phyloP scores from a whole-genome alignment of 92 coral and sea anemone genomes.

The Hydrozoanthus gracilis region DNA sequence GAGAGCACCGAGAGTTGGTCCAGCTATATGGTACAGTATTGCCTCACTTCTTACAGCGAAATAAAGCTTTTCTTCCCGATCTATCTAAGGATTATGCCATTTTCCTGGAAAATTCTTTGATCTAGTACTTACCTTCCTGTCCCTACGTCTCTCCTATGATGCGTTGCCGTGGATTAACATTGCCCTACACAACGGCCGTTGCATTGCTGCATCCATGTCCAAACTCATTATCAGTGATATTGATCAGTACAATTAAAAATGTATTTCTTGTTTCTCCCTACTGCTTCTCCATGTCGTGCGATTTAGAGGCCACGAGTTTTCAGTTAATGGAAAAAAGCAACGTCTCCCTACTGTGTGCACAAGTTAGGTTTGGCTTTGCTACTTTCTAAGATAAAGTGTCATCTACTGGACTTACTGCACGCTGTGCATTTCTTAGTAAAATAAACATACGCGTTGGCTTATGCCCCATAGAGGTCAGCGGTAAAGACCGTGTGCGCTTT shows the following conservation, averaged over 20 bases:
- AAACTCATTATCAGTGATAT: neutral
- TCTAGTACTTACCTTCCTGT: neutral
- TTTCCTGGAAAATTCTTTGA: neutral
- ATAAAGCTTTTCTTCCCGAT: neutral
- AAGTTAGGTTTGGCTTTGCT: neutral
- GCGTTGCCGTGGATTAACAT: neutral
- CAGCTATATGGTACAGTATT: neutral
- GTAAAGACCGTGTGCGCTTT: neutral
- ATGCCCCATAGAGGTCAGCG: conserved; percentile 8
- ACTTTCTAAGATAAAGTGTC: neutral
- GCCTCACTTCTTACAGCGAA: neutral
- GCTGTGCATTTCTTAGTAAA: conserved; percentile 9
- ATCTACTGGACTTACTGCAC: neutral
- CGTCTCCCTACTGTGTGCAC: neutral
- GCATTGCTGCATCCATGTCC: neutral
- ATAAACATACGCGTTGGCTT: neutral
- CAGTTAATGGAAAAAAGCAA: neutral
- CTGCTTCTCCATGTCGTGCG: neutral
- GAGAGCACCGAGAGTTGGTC: conserved; percentile 18
- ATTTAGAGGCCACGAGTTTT: neutral
- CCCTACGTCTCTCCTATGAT: neutral
- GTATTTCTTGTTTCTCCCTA: neutral
- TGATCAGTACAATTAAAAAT: neutral
- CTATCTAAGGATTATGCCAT: neutral
- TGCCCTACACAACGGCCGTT: neutral